Evolutionary conservation across 2,113 vertebrate species (phyloP), one percentile per base, ranked within the genome.

Genomic region (Parus major): DNA sequence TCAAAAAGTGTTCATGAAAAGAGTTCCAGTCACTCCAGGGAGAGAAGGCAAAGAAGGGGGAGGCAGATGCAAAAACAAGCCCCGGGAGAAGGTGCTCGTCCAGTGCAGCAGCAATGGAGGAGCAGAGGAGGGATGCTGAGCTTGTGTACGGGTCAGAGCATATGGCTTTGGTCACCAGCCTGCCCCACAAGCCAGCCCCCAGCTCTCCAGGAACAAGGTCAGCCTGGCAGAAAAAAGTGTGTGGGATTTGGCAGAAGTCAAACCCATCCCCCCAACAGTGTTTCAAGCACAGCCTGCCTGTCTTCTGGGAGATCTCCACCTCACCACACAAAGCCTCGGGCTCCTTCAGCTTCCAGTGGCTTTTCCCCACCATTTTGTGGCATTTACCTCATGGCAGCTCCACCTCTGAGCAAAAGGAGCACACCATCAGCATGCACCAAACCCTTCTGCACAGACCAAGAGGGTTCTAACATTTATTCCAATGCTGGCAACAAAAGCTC

Each of bases 251-350:
- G 75, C 82, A 94, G 73, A 25, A 78, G 56, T 21, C 73, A 84
- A 57, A 19, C 4, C 7, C 47, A 71, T 57, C 27, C n/a, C 59
- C 44, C 44, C 2, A 6, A 3, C 0, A 1, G 12, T 0, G 0
- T 35, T 92, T 44, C 53, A 60, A 28, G 19, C 27, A 21, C 27
- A 79, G 61, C 24, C 9, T 2, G 4, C 33, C 29, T 24, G 13
- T 46, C 14, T 33, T 75, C 53, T 65, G 24, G n/a, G 71, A 79
- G 35, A 47, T 27, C 79, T 79, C 33, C 9, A 3, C 16, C 47
- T 64, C 56, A 59, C 24, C 19, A 28, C 53, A 52, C 29, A 23
- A 9, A 60, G 49, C 53, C 76, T 82, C 36, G 22, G 57, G 88
- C n/a, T 92, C 66, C 57, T 71, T 39, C 8, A 24, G 33, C 28